phyloP scores from a whole-genome alignment of 2,888 invertebrate species.

The Polydrusus cervinus region DNA sequence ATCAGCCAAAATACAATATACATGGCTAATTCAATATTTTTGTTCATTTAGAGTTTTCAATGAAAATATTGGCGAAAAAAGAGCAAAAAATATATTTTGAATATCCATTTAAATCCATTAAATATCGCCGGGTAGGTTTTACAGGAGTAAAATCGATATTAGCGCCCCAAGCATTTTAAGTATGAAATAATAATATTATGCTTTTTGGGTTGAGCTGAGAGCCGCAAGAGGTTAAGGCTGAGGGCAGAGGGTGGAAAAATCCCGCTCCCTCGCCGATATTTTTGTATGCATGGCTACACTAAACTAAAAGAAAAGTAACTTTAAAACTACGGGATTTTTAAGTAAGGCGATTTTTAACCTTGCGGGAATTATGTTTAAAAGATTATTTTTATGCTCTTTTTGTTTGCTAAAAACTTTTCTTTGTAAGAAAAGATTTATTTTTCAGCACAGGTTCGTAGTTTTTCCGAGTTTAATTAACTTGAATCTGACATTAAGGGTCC shows the following conservation, averaged over 20 bases:
- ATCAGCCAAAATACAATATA: slow-evolving; percentile 39
- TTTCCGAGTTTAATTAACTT: neutral
- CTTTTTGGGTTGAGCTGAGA: slow-evolving; percentile 44
- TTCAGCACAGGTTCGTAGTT: neutral
- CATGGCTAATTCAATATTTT: slow-evolving; percentile 36
- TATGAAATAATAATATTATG: slow-evolving; percentile 54
- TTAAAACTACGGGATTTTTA: slow-evolving; percentile 64
- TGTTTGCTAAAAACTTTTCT: slow-evolving; percentile 58
- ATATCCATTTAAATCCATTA: slow-evolving; percentile 46
- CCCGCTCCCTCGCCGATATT: slow-evolving; percentile 51
- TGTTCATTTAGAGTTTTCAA: slow-evolving; percentile 33
- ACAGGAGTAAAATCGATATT: slow-evolving; percentile 44
- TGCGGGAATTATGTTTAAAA: slow-evolving; percentile 67
- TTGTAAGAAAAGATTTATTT: slow-evolving; percentile 10
- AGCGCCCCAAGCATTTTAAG: slow-evolving; percentile 43
- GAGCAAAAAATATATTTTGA: slow-evolving; percentile 9
- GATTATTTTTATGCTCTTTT: slow-evolving; percentile 63
- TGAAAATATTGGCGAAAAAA: slow-evolving; percentile 26
- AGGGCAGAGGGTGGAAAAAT: slow-evolving; percentile 47
- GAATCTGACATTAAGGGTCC: neutral
- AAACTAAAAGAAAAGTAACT: slow-evolving; percentile 63
- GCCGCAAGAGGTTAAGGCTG: slow-evolving; percentile 39
- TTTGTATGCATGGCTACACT: slow-evolving; percentile 61
- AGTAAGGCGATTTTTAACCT: slow-evolving; percentile 68
- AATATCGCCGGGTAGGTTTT: slow-evolving; percentile 30